Conservation (phyloP, 2,888 invertebrate species). For the Diploptera punctata region DNA sequence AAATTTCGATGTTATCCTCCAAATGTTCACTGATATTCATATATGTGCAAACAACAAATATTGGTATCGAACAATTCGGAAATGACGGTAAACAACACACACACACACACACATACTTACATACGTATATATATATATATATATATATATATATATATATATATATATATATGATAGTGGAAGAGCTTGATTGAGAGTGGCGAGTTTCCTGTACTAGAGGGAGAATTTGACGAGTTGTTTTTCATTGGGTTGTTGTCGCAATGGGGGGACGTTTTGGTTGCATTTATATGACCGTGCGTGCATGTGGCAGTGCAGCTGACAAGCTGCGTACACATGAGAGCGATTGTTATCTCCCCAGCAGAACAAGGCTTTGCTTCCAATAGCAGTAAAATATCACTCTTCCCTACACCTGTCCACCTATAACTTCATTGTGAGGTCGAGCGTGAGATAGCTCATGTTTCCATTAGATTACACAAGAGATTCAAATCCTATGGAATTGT, state of each 20-base stretch:
- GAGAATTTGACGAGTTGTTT: background rate
- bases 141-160: too few species aligned
- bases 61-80: background rate
- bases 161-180: background rate
- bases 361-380: background rate
- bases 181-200: background rate
- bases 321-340: background rate
- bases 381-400: background rate
- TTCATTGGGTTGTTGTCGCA: background rate
- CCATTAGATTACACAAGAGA: too few species aligned
- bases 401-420: background rate
- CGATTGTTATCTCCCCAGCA: background rate
- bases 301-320: background rate
- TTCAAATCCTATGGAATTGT: too few species aligned
- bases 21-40: background rate
- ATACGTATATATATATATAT: too few species aligned
- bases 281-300: background rate
- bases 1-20: too few species aligned
- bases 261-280: slow-evolving; percentile 1
- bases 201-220: background rate
- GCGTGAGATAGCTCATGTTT: background rate
- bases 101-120: too few species aligned
- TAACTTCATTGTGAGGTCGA: background rate
- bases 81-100: background rate
- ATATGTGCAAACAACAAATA: background rate